Conservation (phyloP, 2,888 invertebrate species). For the Horisme vitalbata region DNA sequence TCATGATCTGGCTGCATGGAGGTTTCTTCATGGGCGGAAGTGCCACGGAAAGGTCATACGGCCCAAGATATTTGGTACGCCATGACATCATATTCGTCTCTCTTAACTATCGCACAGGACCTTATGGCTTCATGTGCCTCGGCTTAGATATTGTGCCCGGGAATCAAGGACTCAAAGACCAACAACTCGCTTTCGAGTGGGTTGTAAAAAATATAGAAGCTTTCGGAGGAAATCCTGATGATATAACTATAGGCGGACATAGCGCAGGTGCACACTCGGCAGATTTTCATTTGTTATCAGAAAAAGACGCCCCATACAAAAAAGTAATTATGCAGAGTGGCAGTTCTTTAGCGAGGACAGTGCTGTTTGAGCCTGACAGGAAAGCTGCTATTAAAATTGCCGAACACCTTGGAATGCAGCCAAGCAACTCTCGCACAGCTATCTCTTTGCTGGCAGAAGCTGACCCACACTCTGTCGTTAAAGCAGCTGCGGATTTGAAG, state of each 20-base stretch:
- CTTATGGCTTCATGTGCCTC: slow-evolving; percentile 63
- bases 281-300: slow-evolving; percentile 52
- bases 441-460: slow-evolving; percentile 39
- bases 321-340: slow-evolving; percentile 55
- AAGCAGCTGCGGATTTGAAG: slow-evolving; percentile 33
- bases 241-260: slow-evolving; percentile 52
- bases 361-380: slow-evolving; percentile 40
- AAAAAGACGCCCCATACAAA: slow-evolving; percentile 45
- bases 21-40: slow-evolving; percentile 46
- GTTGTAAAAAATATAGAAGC: slow-evolving; percentile 52
- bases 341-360: slow-evolving; percentile 38
- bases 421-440: slow-evolving; percentile 41
- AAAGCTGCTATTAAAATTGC: slow-evolving; percentile 46
- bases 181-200: slow-evolving; percentile 54
- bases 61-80: slow-evolving; percentile 50
- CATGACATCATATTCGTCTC: slow-evolving; percentile 56
- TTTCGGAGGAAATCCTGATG: slow-evolving; percentile 55
- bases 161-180: slow-evolving; percentile 63
- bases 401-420: slow-evolving; percentile 38
- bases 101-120: slow-evolving; percentile 54
- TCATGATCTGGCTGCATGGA: slow-evolving; percentile 56
- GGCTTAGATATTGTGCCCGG: slow-evolving; percentile 52
- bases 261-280: slow-evolving; percentile 55
- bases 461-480: slow-evolving; percentile 41
- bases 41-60: slow-evolving; percentile 37